Evolutionary conservation across 2,888 invertebrate genomes (phyloP).

Genomic region (Galerucella calmariensis): DNA sequence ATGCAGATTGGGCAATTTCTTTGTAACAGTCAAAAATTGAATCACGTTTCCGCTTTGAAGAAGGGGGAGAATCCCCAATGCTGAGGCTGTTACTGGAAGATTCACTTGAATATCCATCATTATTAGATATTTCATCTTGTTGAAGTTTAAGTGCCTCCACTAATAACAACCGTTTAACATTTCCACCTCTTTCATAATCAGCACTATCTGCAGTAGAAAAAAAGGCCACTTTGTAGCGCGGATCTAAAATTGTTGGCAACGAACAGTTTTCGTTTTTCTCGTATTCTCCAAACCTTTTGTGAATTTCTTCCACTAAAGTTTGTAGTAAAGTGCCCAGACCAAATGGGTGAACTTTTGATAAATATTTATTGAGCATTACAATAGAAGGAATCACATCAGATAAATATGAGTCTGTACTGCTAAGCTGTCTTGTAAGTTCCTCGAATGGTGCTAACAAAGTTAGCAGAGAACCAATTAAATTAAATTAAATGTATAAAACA

Average conservation of each 20-base stretch:
- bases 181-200: not conserved
- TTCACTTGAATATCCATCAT: slow-evolving; percentile 12
- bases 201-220: slow-evolving; percentile 14
- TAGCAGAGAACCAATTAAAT: slow-evolving; percentile 12
- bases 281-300: slow-evolving; percentile 16
- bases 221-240: slow-evolving; percentile 14
- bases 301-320: slow-evolving; percentile 16
- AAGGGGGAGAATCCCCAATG: not conserved
- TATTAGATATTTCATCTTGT: slow-evolving; percentile 10
- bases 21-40: not conserved
- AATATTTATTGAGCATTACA: slow-evolving; percentile 11
- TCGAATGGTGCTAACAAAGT: slow-evolving; percentile 16
- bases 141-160: slow-evolving; percentile 12
- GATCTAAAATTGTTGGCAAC: slow-evolving; percentile 15
- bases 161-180: not conserved
- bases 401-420: slow-evolving; percentile 14
- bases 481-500: no score
- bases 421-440: slow-evolving; percentile 22
- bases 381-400: slow-evolving; percentile 10
- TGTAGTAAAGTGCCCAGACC: slow-evolving; percentile 11
- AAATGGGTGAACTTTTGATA: slow-evolving; percentile 10
- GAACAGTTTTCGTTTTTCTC: slow-evolving; percentile 14
- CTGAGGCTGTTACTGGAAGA: not conserved
- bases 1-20: slow-evolving; percentile 18
- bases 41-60: not conserved